phyloP scores from a whole-genome alignment of 1,140 invertebrate species.

The Sarcophaga bullata region DNA sequence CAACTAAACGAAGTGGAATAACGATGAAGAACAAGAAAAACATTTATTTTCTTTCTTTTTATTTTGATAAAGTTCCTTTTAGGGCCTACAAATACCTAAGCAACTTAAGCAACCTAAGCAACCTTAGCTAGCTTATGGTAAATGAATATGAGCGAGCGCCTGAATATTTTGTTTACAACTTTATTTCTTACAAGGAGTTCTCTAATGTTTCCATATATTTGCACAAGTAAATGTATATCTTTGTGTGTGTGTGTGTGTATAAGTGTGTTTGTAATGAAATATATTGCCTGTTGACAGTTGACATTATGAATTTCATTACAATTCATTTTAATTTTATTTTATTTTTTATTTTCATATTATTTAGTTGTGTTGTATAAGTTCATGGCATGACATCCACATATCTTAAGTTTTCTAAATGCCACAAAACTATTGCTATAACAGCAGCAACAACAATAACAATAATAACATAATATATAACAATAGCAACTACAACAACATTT shows the following conservation, averaged over 20 bases:
- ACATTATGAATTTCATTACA: slow-evolving; percentile 43
- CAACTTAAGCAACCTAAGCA: too few species aligned
- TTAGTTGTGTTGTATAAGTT: slow-evolving; percentile 31
- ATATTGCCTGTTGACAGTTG: slow-evolving; percentile 42
- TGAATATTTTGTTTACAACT: too few species aligned
- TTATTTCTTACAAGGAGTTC: too few species aligned
- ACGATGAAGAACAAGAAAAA: too few species aligned
- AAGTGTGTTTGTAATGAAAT: slow-evolving; percentile 9
- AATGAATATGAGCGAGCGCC: too few species aligned
- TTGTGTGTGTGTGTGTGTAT: background rate
- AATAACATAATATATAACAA: background rate
- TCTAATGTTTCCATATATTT: too few species aligned
- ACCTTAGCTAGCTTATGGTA: too few species aligned
- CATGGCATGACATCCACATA: slow-evolving; percentile 31
- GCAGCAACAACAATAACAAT: background rate
- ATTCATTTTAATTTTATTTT: slow-evolving; percentile 36
- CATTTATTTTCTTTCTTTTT: background rate
- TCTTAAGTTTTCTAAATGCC: slow-evolving; percentile 4
- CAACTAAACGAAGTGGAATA: too few species aligned
- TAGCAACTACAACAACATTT: background rate
- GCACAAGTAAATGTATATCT: too few species aligned
- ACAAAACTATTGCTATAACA: slow-evolving; percentile 9
- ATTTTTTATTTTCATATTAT: slow-evolving; percentile 19
- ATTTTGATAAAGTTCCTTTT: background rate
- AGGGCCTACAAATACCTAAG: background rate